Evolutionary conservation across 2,888 invertebrate genomes (phyloP).

Genomic region (Parelbella ahira): DNA sequence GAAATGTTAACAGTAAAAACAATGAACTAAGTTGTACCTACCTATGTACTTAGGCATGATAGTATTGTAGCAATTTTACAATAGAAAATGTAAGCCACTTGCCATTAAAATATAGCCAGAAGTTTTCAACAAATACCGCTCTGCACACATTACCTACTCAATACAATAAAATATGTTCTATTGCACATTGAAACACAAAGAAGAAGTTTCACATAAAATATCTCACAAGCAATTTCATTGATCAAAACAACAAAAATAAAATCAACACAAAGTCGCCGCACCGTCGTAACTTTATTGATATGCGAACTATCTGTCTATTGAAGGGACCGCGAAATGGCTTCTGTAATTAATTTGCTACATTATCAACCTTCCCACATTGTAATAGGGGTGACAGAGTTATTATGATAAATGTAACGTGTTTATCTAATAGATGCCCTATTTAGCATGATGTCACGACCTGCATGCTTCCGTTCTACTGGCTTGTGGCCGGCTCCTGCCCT

Average conservation of each 20-base stretch:
- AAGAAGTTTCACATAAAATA: too few species aligned
- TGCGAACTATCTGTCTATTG: slow-evolving; percentile 7
- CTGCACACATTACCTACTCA: too few species aligned
- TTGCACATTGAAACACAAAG: too few species aligned
- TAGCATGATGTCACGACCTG: slow-evolving; percentile 37
- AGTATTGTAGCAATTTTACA: too few species aligned
- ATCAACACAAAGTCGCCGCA: slow-evolving; percentile 12
- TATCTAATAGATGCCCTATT: slow-evolving; percentile 35
- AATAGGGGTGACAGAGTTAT: neutral
- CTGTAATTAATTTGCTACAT: neutral
- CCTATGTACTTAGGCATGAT: too few species aligned
- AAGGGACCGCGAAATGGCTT: slow-evolving; percentile 11
- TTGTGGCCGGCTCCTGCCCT: slow-evolving; percentile 40
- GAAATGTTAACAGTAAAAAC: too few species aligned
- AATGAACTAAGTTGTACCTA: too few species aligned
- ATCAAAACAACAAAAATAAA: slow-evolving; percentile 20
- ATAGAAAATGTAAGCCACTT: too few species aligned
- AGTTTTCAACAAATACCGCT: too few species aligned
- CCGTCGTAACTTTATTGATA: slow-evolving; percentile 18
- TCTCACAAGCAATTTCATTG: too few species aligned
- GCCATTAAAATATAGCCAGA: too few species aligned
- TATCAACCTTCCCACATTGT: slow-evolving; percentile 4
- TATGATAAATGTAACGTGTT: slow-evolving; percentile 1
- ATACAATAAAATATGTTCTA: too few species aligned
- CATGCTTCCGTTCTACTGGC: slow-evolving; percentile 65